Conservation (phyloP, 2,113 vertebrate genomes). For the Phylloscopus trochiloides region DNA sequence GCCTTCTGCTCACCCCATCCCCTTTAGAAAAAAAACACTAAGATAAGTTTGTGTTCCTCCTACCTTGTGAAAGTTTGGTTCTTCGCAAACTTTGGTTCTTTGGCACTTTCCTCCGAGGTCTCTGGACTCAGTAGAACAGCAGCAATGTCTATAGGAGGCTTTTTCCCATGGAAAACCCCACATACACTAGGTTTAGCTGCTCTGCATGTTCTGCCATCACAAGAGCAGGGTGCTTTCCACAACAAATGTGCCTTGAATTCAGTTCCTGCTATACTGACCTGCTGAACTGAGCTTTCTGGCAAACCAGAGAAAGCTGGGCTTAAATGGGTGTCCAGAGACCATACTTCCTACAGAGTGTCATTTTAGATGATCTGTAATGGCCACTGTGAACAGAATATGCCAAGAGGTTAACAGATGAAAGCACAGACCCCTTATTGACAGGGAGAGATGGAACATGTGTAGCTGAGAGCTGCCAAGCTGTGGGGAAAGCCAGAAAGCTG, state of each 20-base stretch:
- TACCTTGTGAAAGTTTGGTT: constrained; percentile 13
- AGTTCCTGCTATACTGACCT: constrained; percentile 8
- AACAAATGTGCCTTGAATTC: neutral
- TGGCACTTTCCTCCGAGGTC: constrained; percentile 54
- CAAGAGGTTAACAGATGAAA: neutral
- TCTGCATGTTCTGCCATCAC: neutral
- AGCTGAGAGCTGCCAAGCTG: neutral
- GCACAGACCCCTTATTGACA: neutral
- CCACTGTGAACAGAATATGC: constrained; percentile 20
- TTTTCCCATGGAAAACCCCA: neutral
- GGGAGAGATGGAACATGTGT: neutral
- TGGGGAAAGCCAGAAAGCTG: neutral
- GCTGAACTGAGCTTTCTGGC: neutral
- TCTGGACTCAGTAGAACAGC: neutral
- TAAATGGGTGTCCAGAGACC: neutral
- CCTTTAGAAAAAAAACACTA: neutral
- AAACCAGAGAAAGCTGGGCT: neutral
- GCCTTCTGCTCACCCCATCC: neutral
- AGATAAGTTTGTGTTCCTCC: neutral
- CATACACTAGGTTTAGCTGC: neutral
- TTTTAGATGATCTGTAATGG: constrained; percentile 42
- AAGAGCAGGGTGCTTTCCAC: neutral
- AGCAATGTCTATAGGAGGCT: neutral
- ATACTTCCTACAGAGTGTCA: neutral
- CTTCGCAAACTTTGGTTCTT: constrained; percentile 29